Base-by-base conservation (phyloP, 2,888 invertebrate species). In the Andrena praecox region DNA sequence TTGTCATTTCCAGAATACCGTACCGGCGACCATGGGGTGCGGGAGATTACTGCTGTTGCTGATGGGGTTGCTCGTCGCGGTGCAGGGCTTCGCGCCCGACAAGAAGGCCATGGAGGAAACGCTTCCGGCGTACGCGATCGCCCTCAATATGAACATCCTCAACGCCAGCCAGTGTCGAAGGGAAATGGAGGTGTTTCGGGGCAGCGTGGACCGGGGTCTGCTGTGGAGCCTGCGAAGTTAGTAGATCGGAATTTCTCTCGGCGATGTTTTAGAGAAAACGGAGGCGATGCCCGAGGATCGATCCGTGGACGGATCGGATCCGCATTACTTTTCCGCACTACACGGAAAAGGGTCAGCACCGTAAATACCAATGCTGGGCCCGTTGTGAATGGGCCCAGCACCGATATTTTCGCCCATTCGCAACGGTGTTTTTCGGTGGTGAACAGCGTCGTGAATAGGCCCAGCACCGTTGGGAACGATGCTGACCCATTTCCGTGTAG, bases 201-300 rank as follows among this genome's bases (percentile, higher is more conserved):
- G 92, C 0, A 94, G 94, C 6, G 92, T 95, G 56, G 93, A 95
- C 56, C 87, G 88, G n/a, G 93, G 94, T 54, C 93, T 94, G 69
- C 92, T 95, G 1, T 95, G 95, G 95, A 94, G 94, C 0, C 92
- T 95, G 84, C 95, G 94, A 92, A 94, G 95, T 95, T 88, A 91
- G 94, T 94, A 75, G 0, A 42, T 31, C 0, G 0, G 12, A 42
- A 20, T 20, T 20, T 20, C 20, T 20, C 20, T 20, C 20, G 20
- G 20, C 20, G 20, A 20, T 20, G 20, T 20, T 20, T 20, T 20
- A 20, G 20, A 20, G 20, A 20, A 20, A 20, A 20, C 20, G 20
- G 20, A 20, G 20, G 20, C 20, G 20, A 20, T 20, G 20, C 20
- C 20, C 20, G 20, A 20, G 20, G 20, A 20, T 20, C 20, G 20